Base-by-base conservation (phyloP, 2,797 vertebrate species). In the Sebastes elongatus region DNA sequence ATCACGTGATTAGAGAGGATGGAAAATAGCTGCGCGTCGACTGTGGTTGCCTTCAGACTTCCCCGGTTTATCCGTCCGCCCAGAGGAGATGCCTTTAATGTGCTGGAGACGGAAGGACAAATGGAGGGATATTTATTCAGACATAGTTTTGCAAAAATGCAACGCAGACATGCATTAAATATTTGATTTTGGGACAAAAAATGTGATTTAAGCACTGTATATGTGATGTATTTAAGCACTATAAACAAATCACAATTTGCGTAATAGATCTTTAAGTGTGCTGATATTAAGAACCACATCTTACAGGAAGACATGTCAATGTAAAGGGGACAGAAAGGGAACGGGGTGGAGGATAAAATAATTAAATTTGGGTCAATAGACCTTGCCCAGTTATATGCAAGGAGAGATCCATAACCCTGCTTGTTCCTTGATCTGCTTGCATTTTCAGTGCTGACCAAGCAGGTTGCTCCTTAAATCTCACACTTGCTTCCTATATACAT, bases 371-470 rank as follows among this genome's bases (percentile, higher is more conserved):
- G 89, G 89, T 94, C 94, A 94, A 93, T 94, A 93, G 86, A 93
- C 88, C 92, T 90, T 93, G 93, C 90, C 90, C 88, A 85, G 89
- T 93, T 93, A 89, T 87, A 92, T 92, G 87, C 89, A 89, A 92
- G 88, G 81, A 66, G 87, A 94, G 89, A 93, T 95, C 88, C 88
- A 94, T 94, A 95, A 93, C 91, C 88, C 86, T 78, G 84, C 80
- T 81, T 87, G 88, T 93, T 93, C 86, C 86, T 92, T 89, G 86
- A 92, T 93, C 90, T 85, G 91, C 87, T 88, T 90, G 90, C 92
- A 85, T 94, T 93, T 94, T 89, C 89, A 89, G 88, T 95, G 94
- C 95, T 95, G 95, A 96, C 93, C 90, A 89, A 94, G 95, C 95
- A 95, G 83, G 74, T 78, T 79, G 87, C 84, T 89, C 85, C 83